Base-by-base conservation (phyloP, 2,113 vertebrate genomes). In the Muscicapa adusta region DNA sequence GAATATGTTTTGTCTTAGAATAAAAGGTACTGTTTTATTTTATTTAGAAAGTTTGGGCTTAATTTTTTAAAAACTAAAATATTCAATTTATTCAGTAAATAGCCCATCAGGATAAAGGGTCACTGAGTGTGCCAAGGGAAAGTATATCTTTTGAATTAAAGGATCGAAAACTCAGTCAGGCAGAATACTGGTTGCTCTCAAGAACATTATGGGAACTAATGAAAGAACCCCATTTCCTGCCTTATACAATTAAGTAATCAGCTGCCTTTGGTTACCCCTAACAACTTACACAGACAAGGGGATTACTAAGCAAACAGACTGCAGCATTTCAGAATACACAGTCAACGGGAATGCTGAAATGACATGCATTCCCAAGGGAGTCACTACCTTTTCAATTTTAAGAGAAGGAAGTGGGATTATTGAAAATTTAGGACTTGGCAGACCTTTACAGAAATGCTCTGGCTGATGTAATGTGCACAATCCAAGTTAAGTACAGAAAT, bases 181-280 rank as follows among this genome's bases (percentile, higher is more conserved):
- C 96, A 96, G 74, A 97, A 97, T 88, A 84, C 95, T 79, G 50
- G 92, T 86, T 78, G 83, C 94, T 97, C 95, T 98, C 97, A 94
- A 96, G 95, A 95, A 96, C 97, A 96, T 97, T 96, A 98, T 96
- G 95, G 96, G 95, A 98, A 97, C 97, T 97, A 97, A 98, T 95
- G 96, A 98, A 98, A 97, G 96, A 96, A 97, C 94, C 95, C 84
- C 96, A 96, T 97, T 98, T 98, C 97, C 96, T 91, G 97, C 97
- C 94, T 97, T 97, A 96, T 91, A 96, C 97, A 97, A 98, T 97
- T 97, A 97, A 98, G 98, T 92, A 97, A 98, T 98, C 97, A 97
- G 98, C 97, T 98, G 98, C 97, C 97, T 97, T 97, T 88, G 97
- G 98, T 98, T 98, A 97, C 98, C 98, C 98, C 95, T 98, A 98